phyloP scores from a whole-genome alignment of 2,797 vertebrate genomes.

The Alosa sapidissima region DNA sequence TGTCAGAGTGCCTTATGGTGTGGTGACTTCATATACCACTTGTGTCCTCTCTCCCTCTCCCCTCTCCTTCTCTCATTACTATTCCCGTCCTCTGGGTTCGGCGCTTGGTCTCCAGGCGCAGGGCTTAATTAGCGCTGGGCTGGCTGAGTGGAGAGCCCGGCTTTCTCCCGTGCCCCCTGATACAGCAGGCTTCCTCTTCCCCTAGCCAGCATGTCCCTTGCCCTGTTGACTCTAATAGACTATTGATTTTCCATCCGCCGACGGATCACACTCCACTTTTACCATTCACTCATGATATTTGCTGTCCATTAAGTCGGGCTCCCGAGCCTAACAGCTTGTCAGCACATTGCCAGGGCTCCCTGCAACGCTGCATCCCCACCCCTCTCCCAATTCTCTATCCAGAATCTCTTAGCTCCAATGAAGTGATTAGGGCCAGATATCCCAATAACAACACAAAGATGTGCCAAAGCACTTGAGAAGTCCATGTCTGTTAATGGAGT shows the following conservation, averaged over 20 bases:
- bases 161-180: neutral
- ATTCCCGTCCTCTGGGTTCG: conserved; percentile 67
- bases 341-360: conserved; percentile 59
- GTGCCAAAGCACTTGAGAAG: neutral
- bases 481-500: neutral
- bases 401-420: conserved; percentile 54
- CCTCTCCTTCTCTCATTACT: conserved; percentile 68
- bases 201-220: conserved; percentile 47
- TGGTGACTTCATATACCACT: conserved; percentile 75
- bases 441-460: conserved; percentile 27
- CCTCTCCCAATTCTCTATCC: conserved; percentile 20
- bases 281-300: conserved; percentile 90
- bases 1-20: conserved; percentile 80
- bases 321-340: conserved; percentile 71
- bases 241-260: conserved; percentile 93
- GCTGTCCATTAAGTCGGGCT: conserved; percentile 86
- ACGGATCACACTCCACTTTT: conserved; percentile 82
- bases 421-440: conserved; percentile 48
- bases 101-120: conserved; percentile 63
- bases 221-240: conserved; percentile 88
- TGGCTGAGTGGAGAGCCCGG: conserved; percentile 58
- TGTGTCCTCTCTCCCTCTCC: conserved; percentile 43
- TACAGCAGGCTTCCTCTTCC: conserved; percentile 45
- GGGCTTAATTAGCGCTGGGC: conserved; percentile 72
- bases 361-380: conserved; percentile 47